These are phyloP conservation scores for Epizoanthus ramosus DNA, from an alignment of 92 coral and sea anemone genomes.

Conservation along the genomic window DNA sequence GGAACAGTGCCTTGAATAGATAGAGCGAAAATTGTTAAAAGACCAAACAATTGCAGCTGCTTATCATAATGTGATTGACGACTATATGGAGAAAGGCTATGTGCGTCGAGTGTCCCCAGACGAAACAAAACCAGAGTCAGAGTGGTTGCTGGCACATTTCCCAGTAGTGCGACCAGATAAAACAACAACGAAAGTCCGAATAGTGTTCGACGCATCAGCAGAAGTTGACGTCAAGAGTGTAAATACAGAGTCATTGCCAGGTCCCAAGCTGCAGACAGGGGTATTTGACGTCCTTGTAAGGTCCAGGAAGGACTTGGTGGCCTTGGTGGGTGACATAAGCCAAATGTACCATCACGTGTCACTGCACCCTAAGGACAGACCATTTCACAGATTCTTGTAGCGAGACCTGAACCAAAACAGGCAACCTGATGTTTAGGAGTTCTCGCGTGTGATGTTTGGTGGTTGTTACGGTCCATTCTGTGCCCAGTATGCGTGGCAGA, in stretches of 20 bases:
- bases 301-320: slow-evolving; percentile 45
- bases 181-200: slow-evolving; percentile 29
- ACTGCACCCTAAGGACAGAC: slow-evolving; percentile 36
- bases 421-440: slow-evolving; percentile 60
- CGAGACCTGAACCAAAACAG: slow-evolving; percentile 50
- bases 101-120: slow-evolving; percentile 43
- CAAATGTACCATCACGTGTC: slow-evolving; percentile 57
- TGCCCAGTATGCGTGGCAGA: slow-evolving; percentile 44
- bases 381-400: slow-evolving; percentile 52
- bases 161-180: slow-evolving; percentile 55
- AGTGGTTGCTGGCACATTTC: slow-evolving; percentile 58
- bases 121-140: slow-evolving; percentile 49
- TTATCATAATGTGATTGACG: slow-evolving; percentile 60
- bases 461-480: slow-evolving; percentile 72
- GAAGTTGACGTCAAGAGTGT: slow-evolving; percentile 43
- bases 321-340: slow-evolving; percentile 51
- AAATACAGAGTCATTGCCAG: slow-evolving; percentile 11
- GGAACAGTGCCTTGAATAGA: slow-evolving; percentile 35
- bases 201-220: slow-evolving; percentile 44
- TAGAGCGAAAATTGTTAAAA: slow-evolving; percentile 34
- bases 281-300: slow-evolving; percentile 54
- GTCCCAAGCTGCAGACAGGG: slow-evolving; percentile 52
- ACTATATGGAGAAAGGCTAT: slow-evolving; percentile 59
- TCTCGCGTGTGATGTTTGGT: slow-evolving; percentile 61
- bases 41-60: slow-evolving; percentile 44